A percentile compares a stretch with the other conserved stretches of the same genome.
These are phyloP conservation scores for Aegithalos caudatus DNA, from an alignment of 2,113 vertebrate species.

Conservation along the genomic window DNA sequence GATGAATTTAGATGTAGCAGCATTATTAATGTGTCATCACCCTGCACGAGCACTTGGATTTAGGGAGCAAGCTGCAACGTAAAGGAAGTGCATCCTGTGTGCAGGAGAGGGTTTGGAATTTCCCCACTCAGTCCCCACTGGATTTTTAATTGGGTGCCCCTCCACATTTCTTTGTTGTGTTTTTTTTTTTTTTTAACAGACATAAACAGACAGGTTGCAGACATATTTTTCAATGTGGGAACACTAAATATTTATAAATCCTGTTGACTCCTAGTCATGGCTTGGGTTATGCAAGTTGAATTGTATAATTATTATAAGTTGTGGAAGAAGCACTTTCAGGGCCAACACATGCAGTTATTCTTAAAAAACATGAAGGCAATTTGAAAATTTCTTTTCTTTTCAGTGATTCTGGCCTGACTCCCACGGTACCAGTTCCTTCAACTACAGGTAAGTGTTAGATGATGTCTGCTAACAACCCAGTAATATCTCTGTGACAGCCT, in stretches of 20 bases:
- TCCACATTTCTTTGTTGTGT: background rate
- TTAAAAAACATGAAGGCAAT: background rate
- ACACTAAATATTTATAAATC: background rate
- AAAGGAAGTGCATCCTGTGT: background rate
- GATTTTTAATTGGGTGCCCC: background rate
- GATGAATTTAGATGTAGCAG: background rate
- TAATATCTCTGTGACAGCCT: background rate
- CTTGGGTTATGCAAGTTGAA: background rate
- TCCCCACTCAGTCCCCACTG: background rate
- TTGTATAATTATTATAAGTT: background rate
- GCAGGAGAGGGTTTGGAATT: background rate
- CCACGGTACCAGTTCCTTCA: constrained; percentile 83
- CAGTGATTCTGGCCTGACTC: constrained; percentile 93
- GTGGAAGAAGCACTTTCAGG: background rate
- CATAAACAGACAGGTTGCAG: background rate
- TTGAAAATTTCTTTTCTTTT: constrained; percentile 44
- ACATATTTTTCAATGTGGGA: background rate
- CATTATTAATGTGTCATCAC: background rate
- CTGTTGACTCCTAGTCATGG: background rate
- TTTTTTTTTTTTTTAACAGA: background rate
- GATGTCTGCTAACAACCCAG: background rate
- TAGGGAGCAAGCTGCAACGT: background rate
- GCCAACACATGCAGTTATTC: background rate
- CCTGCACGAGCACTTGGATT: background rate
- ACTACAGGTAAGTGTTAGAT: constrained; percentile 83